Conservation (phyloP, 2,888 invertebrate species). For the Cosmopolites sordidus region DNA sequence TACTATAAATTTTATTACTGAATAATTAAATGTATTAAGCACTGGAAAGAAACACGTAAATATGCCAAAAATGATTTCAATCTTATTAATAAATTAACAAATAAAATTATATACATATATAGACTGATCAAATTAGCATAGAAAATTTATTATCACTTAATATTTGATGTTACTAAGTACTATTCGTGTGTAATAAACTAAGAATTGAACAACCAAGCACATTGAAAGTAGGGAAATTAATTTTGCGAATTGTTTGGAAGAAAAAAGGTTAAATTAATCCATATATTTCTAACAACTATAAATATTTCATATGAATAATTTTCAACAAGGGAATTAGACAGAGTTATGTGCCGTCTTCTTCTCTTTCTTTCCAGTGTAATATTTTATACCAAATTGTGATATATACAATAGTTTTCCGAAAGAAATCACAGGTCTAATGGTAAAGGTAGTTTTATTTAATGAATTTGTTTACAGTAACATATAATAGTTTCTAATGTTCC, state of each 20-base stretch:
- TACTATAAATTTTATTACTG: slow-evolving; percentile 8
- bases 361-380: slow-evolving; percentile 22
- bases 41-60: slow-evolving; percentile 20
- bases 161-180: not conserved
- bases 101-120: slow-evolving; percentile 22
- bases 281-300: too few species aligned
- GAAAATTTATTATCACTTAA: not conserved
- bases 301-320: too few species aligned
- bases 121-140: slow-evolving; percentile 16
- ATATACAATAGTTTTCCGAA: slow-evolving; percentile 35
- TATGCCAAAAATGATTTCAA: slow-evolving; percentile 22
- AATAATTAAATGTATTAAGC: slow-evolving; percentile 5
- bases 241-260: too few species aligned
- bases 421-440: slow-evolving; percentile 10
- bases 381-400: slow-evolving; percentile 35
- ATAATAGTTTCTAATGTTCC: slow-evolving; percentile 17
- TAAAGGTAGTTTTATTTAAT: slow-evolving; percentile 18
- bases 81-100: not conserved
- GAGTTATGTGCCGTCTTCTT: too few species aligned
- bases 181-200: not conserved
- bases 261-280: too few species aligned
- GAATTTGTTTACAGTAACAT: slow-evolving; percentile 8
- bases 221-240: not conserved
- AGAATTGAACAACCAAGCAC: not conserved
- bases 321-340: too few species aligned